Conservation (phyloP, 2,113 vertebrate species). For the Petroica traversi region DNA sequence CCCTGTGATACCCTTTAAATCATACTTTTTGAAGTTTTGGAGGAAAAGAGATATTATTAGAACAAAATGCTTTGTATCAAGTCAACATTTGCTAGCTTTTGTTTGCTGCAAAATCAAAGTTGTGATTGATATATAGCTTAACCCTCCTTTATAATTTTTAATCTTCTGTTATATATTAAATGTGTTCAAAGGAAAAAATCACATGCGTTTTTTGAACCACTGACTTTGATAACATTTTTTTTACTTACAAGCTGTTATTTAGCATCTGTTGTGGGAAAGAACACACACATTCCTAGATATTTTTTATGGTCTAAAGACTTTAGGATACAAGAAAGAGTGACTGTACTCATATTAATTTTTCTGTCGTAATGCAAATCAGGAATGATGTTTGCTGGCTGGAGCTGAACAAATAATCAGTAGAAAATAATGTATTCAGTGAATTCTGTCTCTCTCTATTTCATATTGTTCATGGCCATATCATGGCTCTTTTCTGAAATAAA, state of each 20-base stretch:
- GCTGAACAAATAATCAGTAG: conserved; percentile 16
- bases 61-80: conserved; percentile 11
- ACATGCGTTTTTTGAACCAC: conserved; percentile 24
- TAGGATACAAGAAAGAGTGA: conserved; percentile 36
- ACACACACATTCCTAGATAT: conserved; percentile 49
- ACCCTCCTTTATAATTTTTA: conserved; percentile 13
- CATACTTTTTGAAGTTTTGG: neutral
- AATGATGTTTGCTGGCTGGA: conserved; percentile 55
- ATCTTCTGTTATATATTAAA: conserved; percentile 43
- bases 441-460: neutral
- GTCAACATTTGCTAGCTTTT: neutral
- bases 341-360: conserved; percentile 47
- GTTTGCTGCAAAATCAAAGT: conserved; percentile 22
- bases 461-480: neutral
- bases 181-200: conserved; percentile 44
- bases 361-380: conserved; percentile 30
- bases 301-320: conserved; percentile 43
- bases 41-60: conserved; percentile 1
- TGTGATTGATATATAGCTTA: conserved; percentile 48
- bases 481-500: neutral
- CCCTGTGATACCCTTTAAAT: neutral
- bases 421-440: conserved; percentile 33
- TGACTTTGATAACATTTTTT: conserved; percentile 64
- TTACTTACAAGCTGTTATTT: conserved; percentile 67
- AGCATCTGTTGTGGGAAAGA: conserved; percentile 68